A percentile compares a stretch with the other conserved stretches of the same genome.
phyloP scores from a whole-genome alignment of 2,113 vertebrate species.

The Melanocharis versteri region DNA sequence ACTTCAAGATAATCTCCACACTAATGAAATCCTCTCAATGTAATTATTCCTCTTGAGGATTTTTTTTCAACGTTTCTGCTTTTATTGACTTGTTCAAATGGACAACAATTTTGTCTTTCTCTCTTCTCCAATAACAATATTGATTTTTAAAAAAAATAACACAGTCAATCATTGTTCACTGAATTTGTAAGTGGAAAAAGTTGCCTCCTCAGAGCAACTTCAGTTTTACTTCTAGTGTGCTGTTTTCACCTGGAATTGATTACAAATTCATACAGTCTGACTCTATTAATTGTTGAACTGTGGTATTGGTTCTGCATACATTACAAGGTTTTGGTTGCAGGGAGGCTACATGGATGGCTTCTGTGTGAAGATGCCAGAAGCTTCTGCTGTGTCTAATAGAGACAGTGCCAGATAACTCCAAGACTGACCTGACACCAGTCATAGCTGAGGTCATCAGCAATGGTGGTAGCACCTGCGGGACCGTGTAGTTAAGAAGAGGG shows the following conservation, averaged over 20 bases:
- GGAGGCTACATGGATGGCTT: not conserved
- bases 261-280: not conserved
- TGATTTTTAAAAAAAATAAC: conserved; percentile 20
- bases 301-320: not conserved
- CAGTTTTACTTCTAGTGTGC: not conserved
- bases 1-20: not conserved
- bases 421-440: not conserved
- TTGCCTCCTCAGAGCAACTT: not conserved
- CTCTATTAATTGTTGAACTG: not conserved
- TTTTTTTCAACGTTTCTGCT: conserved; percentile 29
- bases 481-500: not conserved
- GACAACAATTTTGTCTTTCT: conserved; percentile 26
- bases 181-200: not conserved
- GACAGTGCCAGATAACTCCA: not conserved
- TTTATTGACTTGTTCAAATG: conserved; percentile 42
- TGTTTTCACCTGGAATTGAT: not conserved
- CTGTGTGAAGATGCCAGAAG: not conserved
- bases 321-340: not conserved
- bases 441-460: not conserved
- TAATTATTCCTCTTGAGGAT: conserved; percentile 36
- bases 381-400: not conserved
- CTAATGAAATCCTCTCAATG: conserved; percentile 24
- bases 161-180: not conserved
- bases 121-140: conserved; percentile 24
- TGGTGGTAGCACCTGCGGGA: not conserved